Conservation (phyloP, 2,888 invertebrate genomes). For the Polietes domitor region DNA sequence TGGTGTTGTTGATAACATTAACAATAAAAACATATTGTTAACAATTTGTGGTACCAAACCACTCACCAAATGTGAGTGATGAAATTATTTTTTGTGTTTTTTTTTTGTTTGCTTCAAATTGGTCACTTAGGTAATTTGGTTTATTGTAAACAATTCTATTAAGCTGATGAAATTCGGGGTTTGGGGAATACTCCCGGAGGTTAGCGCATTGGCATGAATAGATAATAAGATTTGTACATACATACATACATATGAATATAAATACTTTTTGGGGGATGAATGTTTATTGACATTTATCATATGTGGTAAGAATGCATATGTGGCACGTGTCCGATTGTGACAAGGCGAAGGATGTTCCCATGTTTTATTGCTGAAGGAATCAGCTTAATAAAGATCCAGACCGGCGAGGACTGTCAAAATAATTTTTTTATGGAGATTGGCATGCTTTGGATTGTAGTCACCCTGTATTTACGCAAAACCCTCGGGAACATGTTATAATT, state of each 20-base stretch:
- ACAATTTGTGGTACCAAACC: slow-evolving; percentile 2
- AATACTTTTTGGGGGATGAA: not conserved
- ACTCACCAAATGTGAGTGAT: slow-evolving; percentile 1
- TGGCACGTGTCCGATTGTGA: slow-evolving; percentile 3
- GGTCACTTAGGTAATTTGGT: slow-evolving; percentile 51
- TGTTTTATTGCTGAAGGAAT: no score
- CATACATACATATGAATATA: not conserved
- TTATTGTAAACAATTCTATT: slow-evolving; percentile 60
- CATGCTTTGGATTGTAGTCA: no score
- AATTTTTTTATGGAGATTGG: no score
- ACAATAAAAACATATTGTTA: slow-evolving; percentile 37
- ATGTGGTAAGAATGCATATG: not conserved
- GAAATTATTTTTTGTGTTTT: slow-evolving; percentile 15
- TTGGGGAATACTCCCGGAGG: slow-evolving; percentile 45
- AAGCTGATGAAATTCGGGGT: slow-evolving; percentile 51
- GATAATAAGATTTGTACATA: slow-evolving; percentile 39
- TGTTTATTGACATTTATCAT: not conserved
- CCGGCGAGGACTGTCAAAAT: no score
- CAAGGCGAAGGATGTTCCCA: no score
- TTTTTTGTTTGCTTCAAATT: slow-evolving; percentile 32
- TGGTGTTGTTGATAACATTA: slow-evolving; percentile 30
- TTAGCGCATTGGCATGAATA: slow-evolving; percentile 22
- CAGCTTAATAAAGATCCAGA: no score
- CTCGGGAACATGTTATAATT: not conserved
- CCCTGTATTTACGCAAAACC: no score